Base-by-base conservation (phyloP, 2,113 vertebrate species). In the Argyrosomus japonicus region DNA sequence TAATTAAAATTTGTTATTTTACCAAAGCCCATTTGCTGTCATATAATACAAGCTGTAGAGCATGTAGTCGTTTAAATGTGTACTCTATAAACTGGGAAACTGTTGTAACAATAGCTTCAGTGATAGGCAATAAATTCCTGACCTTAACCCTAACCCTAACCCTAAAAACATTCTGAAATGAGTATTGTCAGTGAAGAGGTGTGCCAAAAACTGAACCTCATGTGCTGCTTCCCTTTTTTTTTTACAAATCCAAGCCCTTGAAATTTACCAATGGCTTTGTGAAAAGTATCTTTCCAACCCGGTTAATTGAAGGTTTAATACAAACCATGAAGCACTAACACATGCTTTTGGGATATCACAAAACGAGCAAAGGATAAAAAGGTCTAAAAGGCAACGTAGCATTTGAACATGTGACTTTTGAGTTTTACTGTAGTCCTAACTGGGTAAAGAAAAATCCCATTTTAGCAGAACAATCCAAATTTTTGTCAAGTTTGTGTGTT, bases 291-390 rank as follows among this genome's bases (percentile, higher is more conserved):
- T 86, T 63, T 68, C 23, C 57, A 79, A 64, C 79, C 17, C 80
- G 32, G 76, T 74, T 90, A 69, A 83, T 40, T 68, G 73, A 88
- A 81, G 77, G 82, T 82, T 81, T 75, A 75, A 89, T 36, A 50
- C 43, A 82, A 89, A 80, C 81, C 75, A 78, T 56, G 68, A 47
- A 75, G 53, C 21, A 64, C 23, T 71, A 83, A 82, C 64, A 79
- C 82, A 73, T 65, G 53, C 29, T 78, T 75, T 61, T 54, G 40
- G n/a, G 51, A 77, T 51, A 51, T 75, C 32, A n/a, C 21, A 85
- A 61, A 83, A 84, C 83, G 64, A 63, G 63, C 18, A 72, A 12
- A 65, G 47, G 50, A 82, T 40, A 63, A 56, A 81, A 64, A 75
- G 11, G 54, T 68, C 75, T 51, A 14, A 65, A 77, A 68, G 77